Evolutionary conservation across 2,113 vertebrate species (phyloP), one percentile per base, ranked within the genome.

Genomic region (Chloropsis cyanopogon): DNA sequence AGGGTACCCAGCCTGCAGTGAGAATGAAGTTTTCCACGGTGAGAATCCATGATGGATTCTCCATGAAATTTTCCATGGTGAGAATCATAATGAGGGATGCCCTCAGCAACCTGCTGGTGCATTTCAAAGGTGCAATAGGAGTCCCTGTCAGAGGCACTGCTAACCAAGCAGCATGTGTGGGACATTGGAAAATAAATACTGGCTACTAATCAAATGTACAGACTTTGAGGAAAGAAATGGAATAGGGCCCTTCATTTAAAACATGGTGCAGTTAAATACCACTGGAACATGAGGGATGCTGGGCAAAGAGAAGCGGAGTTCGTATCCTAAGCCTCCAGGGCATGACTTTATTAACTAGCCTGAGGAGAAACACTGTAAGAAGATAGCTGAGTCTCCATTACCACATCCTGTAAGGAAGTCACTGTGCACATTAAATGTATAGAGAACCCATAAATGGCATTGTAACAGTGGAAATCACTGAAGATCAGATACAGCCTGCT

Each of bases 71-170:
- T 37, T 37, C 37, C 37, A 37, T 22, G 33, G 23, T 29, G 44
- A 81, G 60, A 83, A 41, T 46, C 47, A 7, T n/a, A 11, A 31
- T 5, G 28, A 63, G 6, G 22, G 2, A 31, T 41, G 68, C 0
- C 6, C 14, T 37, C 54, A 93, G 29, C 20, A 80, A 49, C 33
- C 13, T 4, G 3, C 8, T 63, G 59, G 18, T 35, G 52, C 12
- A 22, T 21, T 1, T 0, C 3, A 3, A 68, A 68, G 6, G 46
- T 41, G 22, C 35, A 44, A 1, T 31, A 29, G 29, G 11, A 1
- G 12, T 37, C 49, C 39, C 41, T 79, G 50, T 35, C 52, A 70
- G 75, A 86, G 46, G 39, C 21, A 25, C 24, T 52, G 54, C 44
- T 52, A 86, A 21, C 26, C 28, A 54, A 65, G 26, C 4, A 64